These are phyloP conservation scores for Punctoribates punctum DNA, from an alignment of 2,888 invertebrate genomes.

Conservation along the genomic window DNA sequence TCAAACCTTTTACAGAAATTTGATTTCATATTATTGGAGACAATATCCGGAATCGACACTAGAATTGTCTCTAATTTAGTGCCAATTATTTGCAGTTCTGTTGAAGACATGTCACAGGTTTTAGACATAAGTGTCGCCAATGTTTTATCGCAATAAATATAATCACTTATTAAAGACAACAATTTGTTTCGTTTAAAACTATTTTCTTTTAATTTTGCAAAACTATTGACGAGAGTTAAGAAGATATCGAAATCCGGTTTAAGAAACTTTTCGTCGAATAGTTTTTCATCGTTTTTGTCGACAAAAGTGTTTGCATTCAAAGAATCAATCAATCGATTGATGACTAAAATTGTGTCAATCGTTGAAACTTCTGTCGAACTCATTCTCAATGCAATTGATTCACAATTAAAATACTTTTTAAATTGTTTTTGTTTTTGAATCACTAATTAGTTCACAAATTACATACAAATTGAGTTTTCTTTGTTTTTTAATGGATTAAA, in stretches of 20 bases:
- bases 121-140: neutral
- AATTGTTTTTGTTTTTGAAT: no score
- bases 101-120: neutral
- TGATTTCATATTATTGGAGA: constrained; percentile 19
- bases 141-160: constrained; percentile 1
- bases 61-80: constrained; percentile 37
- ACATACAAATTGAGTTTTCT: no score
- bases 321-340: neutral
- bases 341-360: neutral
- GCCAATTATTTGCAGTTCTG: constrained; percentile 12
- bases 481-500: no score
- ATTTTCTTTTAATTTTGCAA: neutral
- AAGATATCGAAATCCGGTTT: constrained; percentile 13
- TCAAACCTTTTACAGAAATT: constrained; percentile 6
- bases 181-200: constrained; percentile 30
- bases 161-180: constrained; percentile 13
- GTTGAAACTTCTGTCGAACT: neutral
- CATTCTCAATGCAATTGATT: neutral
- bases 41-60: constrained; percentile 39
- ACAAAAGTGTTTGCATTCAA: constrained; percentile 2
- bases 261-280: neutral
- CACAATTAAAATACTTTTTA: no score
- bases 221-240: neutral
- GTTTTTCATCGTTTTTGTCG: neutral
- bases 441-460: no score